phyloP scores from a whole-genome alignment of 2,888 invertebrate genomes.

The Aphodius sticticus region DNA sequence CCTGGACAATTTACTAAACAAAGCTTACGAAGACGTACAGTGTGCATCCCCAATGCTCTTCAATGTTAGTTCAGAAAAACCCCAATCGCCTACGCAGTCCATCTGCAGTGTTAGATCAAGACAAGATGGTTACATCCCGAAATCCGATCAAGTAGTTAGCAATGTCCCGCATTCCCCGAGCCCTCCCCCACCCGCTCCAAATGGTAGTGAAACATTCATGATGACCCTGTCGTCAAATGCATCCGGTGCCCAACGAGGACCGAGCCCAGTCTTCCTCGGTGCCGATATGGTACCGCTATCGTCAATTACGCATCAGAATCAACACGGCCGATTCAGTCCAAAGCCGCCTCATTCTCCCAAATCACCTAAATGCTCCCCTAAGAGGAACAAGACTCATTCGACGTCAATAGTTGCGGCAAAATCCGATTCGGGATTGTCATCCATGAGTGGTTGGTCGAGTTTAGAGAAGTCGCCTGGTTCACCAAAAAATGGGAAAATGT shows the following conservation, averaged over 20 bases:
- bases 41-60: constrained; percentile 64
- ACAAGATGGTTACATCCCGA: constrained; percentile 67
- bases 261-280: constrained; percentile 60
- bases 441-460: constrained; percentile 88
- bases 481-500: constrained; percentile 66
- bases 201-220: constrained; percentile 64
- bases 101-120: constrained; percentile 72
- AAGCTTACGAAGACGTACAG: constrained; percentile 62
- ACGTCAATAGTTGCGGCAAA: constrained; percentile 75
- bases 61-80: constrained; percentile 64
- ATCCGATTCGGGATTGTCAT: constrained; percentile 86
- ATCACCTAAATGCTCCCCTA: constrained; percentile 77
- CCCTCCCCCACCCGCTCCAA: constrained; percentile 85
- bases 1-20: constrained; percentile 61
- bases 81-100: constrained; percentile 70
- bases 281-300: constrained; percentile 52
- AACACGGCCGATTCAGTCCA: constrained; percentile 68
- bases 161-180: constrained; percentile 64
- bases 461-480: constrained; percentile 86
- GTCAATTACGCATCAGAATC: constrained; percentile 55
- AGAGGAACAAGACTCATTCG: constrained; percentile 68
- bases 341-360: constrained; percentile 72
- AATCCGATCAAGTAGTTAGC: constrained; percentile 35
- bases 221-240: constrained; percentile 50
- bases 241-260: constrained; percentile 50